phyloP scores from a whole-genome alignment of 2,113 vertebrate genomes.

The Cynocephalus volans region DNA sequence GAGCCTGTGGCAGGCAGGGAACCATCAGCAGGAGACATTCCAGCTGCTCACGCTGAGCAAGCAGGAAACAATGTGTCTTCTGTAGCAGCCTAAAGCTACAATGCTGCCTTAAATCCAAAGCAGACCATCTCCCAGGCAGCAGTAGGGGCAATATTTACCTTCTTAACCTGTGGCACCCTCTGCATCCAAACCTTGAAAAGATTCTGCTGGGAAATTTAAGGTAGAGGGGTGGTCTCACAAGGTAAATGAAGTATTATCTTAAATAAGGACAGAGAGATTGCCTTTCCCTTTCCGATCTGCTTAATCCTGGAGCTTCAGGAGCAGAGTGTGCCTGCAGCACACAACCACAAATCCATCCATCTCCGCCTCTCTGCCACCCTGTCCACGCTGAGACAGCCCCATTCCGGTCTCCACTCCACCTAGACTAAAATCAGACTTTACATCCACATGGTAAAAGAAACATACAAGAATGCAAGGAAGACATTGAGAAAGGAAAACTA shows the following conservation, averaged over 20 bases:
- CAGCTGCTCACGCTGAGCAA: neutral
- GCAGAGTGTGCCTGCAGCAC: accelerated
- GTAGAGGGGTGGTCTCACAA: neutral
- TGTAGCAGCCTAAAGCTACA: neutral
- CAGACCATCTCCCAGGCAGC: accelerated
- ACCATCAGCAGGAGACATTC: neutral
- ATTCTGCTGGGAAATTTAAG: neutral
- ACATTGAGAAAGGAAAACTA: neutral
- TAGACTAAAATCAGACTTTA: neutral
- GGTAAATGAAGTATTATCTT: neutral
- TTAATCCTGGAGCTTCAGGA: accelerated
- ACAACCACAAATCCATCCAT: accelerated
- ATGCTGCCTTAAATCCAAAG: accelerated
- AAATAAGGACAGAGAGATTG: neutral
- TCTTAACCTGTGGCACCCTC: neutral
- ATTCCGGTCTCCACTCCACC: accelerated
- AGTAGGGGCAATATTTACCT: accelerated
- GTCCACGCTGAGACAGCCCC: accelerated
- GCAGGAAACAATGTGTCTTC: neutral
- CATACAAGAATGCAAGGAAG: neutral
- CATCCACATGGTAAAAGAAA: neutral
- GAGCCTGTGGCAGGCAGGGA: slow-evolving; percentile 48
- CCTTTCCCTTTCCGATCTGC: neutral
- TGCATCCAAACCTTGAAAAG: neutral
- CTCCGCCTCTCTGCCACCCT: neutral